phyloP scores from a whole-genome alignment of 2,888 invertebrate species.

The Machimus rusticus region DNA sequence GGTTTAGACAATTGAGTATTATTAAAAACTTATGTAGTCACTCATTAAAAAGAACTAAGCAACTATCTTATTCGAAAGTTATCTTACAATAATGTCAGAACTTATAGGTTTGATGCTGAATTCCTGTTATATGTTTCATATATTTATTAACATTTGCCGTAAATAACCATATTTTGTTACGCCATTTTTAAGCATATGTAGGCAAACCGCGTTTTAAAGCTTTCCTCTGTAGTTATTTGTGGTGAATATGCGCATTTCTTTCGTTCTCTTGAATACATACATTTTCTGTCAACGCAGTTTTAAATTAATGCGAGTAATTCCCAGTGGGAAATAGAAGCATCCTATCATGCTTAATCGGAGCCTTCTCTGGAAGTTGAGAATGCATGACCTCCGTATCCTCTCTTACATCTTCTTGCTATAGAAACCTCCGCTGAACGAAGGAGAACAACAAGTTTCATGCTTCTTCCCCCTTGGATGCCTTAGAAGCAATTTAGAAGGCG shows the following conservation, averaged over 20 bases:
- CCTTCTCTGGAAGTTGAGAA: too few species aligned
- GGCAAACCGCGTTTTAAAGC: background rate
- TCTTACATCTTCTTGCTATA: too few species aligned
- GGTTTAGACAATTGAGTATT: too few species aligned
- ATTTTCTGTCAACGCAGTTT: background rate
- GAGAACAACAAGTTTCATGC: too few species aligned
- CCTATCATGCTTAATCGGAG: too few species aligned
- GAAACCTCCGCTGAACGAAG: too few species aligned
- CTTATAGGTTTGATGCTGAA: background rate
- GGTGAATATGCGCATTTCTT: background rate
- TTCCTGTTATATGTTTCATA: background rate
- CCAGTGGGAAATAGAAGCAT: background rate
- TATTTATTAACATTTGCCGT: background rate
- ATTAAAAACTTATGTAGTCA: background rate
- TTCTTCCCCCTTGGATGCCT: too few species aligned
- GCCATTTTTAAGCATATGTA: background rate
- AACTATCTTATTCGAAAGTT: background rate
- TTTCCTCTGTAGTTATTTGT: background rate
- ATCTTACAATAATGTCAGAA: background rate
- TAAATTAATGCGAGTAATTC: background rate
- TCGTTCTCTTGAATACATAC: background rate
- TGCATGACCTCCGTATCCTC: too few species aligned
- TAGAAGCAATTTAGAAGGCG: too few species aligned
- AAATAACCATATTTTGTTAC: background rate
- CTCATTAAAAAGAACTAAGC: background rate